A percentile compares a stretch with the other conserved stretches of the same genome.
Evolutionary conservation across 1,140 invertebrate species (phyloP).

Genomic region (Pinna nobilis): DNA sequence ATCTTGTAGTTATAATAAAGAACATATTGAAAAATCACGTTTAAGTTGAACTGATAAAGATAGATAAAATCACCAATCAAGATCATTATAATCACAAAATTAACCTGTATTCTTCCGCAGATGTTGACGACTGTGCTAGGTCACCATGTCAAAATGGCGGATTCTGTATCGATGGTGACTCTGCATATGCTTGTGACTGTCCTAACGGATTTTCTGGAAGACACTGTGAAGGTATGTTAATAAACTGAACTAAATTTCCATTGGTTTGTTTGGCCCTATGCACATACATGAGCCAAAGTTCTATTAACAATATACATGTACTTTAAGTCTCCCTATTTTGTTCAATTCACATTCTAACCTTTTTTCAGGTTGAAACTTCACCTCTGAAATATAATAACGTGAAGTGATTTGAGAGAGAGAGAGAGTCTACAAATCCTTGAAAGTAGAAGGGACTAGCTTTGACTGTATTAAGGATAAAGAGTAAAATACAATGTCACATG

Average conservation of each 20-base stretch:
- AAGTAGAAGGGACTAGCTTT: too few species aligned
- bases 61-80: too few species aligned
- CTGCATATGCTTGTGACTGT: conserved; percentile 19
- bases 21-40: background rate
- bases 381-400: too few species aligned
- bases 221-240: conserved; percentile 19
- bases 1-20: background rate
- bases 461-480: too few species aligned
- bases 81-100: background rate
- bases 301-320: background rate
- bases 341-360: background rate
- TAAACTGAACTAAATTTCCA: background rate
- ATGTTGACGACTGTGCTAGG: background rate
- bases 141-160: conserved; percentile 11
- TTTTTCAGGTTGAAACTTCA: background rate
- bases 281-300: too few species aligned
- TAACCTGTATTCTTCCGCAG: background rate
- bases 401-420: too few species aligned
- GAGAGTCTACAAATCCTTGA: too few species aligned
- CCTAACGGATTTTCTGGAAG: background rate
- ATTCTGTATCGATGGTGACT: conserved; percentile 15
- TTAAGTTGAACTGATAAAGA: background rate
- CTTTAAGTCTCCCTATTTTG: background rate
- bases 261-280: background rate
- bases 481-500: too few species aligned